Evolutionary conservation across 1,140 invertebrate genomes (phyloP).

Genomic region (Leptoteleia sp.): DNA sequence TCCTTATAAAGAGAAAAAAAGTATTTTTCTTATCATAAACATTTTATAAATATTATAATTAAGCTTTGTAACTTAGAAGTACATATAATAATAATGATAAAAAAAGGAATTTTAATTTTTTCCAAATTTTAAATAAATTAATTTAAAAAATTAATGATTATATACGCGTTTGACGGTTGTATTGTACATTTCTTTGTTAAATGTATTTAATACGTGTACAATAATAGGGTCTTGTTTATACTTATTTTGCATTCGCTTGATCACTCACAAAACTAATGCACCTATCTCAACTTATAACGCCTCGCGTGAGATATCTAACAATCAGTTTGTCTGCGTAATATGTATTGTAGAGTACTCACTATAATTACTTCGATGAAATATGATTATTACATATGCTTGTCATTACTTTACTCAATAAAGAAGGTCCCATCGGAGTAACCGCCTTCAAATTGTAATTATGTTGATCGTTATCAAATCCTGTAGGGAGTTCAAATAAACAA

Average conservation of each 20-base stretch:
- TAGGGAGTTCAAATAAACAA: conserved; percentile 5
- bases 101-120: too few relatives aligned
- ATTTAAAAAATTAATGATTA: too few relatives aligned
- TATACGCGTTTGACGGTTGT: not conserved
- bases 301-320: conserved; percentile 35
- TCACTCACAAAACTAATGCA: conserved; percentile 13
- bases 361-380: conserved; percentile 51
- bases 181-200: not conserved
- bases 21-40: too few relatives aligned
- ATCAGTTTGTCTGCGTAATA: conserved; percentile 8
- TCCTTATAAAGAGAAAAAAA: too few relatives aligned
- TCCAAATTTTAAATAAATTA: too few relatives aligned
- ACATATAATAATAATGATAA: too few relatives aligned
- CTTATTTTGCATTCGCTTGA: not conserved
- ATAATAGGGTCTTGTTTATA: not conserved
- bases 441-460: conserved; percentile 37
- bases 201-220: not conserved
- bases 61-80: too few relatives aligned
- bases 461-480: conserved; percentile 28
- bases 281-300: conserved; percentile 22
- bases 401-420: conserved; percentile 44
- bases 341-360: conserved; percentile 23
- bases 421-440: conserved; percentile 7
- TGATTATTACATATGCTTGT: conserved; percentile 16
- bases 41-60: too few relatives aligned